phyloP scores from a whole-genome alignment of 2,888 invertebrate species.

The Drosophila cognata region DNA sequence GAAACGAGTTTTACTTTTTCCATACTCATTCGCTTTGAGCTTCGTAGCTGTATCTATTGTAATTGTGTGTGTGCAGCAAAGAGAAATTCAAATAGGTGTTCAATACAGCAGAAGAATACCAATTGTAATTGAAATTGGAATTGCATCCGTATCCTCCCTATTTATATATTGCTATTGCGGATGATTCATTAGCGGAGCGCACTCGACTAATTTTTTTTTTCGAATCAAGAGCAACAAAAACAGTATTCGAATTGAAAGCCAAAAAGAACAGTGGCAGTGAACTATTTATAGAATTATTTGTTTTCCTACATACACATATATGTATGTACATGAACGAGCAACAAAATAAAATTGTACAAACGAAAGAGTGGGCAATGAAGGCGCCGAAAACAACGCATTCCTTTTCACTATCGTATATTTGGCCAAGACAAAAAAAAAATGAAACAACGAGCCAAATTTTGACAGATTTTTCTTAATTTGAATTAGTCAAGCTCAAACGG shows the following conservation, averaged over 20 bases:
- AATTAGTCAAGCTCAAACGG: slow-evolving; percentile 75
- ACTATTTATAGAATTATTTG: slow-evolving; percentile 82
- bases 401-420: slow-evolving; percentile 36
- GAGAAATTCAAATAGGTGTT: slow-evolving; percentile 76
- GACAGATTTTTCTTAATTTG: slow-evolving; percentile 38
- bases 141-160: slow-evolving; percentile 64
- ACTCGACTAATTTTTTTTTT: slow-evolving; percentile 50
- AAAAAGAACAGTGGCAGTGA: slow-evolving; percentile 83
- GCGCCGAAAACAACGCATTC: slow-evolving; percentile 33
- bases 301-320: slow-evolving; percentile 68
- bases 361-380: slow-evolving; percentile 54
- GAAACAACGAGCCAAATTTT: slow-evolving; percentile 22
- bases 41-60: slow-evolving; percentile 41
- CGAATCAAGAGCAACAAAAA: slow-evolving; percentile 56
- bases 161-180: slow-evolving; percentile 42
- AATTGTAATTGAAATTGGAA: slow-evolving; percentile 33
- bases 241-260: slow-evolving; percentile 74
- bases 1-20: slow-evolving; percentile 64
- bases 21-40: slow-evolving; percentile 29
- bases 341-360: slow-evolving; percentile 42
- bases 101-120: slow-evolving; percentile 58
- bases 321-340: slow-evolving; percentile 6
- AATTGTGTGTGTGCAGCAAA: slow-evolving; percentile 41
- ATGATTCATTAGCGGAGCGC: slow-evolving; percentile 73
- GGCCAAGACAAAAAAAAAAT: slow-evolving; percentile 17